Conservation (phyloP, 2,888 invertebrate species). For the Calephelis perditalis region DNA sequence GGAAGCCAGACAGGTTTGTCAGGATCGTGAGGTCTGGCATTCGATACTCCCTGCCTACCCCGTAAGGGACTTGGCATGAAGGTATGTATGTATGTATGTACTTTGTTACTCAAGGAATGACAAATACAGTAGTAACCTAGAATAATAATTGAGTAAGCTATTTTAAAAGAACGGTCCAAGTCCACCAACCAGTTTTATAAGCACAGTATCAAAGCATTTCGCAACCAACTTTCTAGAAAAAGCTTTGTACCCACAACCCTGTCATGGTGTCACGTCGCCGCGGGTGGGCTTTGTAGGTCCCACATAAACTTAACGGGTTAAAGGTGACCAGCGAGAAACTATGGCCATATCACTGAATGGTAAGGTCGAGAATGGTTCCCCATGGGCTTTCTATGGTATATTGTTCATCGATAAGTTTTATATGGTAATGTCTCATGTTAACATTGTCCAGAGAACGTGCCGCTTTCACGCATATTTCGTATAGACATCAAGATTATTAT, state of each 20-base stretch:
- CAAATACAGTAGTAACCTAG: too few species aligned
- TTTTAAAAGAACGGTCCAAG: too few species aligned
- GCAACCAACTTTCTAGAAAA: constrained; percentile 11
- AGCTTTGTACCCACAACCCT: constrained; percentile 5
- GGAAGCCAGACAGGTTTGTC: too few species aligned
- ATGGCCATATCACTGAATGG: background rate
- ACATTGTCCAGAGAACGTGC: constrained; percentile 5
- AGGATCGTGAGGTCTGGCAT: too few species aligned
- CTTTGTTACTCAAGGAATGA: too few species aligned
- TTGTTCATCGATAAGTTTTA: constrained; percentile 8
- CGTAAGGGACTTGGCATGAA: too few species aligned
- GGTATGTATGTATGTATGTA: too few species aligned
- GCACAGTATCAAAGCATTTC: background rate
- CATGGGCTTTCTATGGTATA: background rate
- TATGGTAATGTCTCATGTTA: constrained; percentile 9
- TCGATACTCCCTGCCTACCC: too few species aligned
- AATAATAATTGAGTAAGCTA: too few species aligned
- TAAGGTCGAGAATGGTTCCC: background rate
- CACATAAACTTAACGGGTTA: constrained; percentile 11
- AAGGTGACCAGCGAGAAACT: constrained; percentile 1
- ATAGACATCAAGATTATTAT: background rate
- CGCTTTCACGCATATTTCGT: constrained; percentile 3
- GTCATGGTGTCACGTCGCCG: constrained; percentile 9
- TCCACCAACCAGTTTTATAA: background rate
- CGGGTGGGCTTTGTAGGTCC: constrained; percentile 2